Evolutionary conservation across 2,113 vertebrate species (phyloP).

Genomic region (Oryzias curvinotus): DNA sequence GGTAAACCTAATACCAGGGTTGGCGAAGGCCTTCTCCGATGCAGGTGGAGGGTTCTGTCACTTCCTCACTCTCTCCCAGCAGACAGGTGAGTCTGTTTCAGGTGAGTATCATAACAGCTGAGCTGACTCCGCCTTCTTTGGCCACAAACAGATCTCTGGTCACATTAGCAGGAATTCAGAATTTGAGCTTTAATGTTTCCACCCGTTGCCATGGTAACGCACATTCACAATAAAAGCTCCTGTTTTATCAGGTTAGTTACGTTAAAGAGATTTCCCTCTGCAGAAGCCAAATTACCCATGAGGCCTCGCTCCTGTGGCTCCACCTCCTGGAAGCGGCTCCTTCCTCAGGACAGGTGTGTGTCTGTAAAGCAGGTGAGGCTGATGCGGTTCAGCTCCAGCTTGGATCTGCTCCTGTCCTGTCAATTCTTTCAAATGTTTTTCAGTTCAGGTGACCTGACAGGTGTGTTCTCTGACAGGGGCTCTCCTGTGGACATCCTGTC

Average conservation of each 20-base stretch:
- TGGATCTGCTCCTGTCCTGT: background rate
- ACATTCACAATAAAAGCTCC: background rate
- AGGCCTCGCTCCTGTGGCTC: slow-evolving; percentile 74
- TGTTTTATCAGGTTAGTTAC: background rate
- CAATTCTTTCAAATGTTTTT: background rate
- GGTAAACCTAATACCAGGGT: slow-evolving; percentile 86
- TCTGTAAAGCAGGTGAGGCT: no score
- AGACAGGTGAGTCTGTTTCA: slow-evolving; percentile 80
- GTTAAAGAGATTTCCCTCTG: background rate
- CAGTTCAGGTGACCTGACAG: background rate
- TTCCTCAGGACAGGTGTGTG: slow-evolving; percentile 38
- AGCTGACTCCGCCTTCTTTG: no score
- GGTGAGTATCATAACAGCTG: background rate
- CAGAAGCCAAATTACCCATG: slow-evolving; percentile 66
- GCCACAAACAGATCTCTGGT: no score
- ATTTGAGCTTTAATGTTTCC: no score
- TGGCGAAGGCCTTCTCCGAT: slow-evolving; percentile 84
- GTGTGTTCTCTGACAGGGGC: slow-evolving; percentile 2
- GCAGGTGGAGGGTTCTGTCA: slow-evolving; percentile 82
- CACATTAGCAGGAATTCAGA: no score
- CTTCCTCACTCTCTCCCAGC: slow-evolving; percentile 65
- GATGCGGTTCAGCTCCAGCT: background rate
- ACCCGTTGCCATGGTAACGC: background rate
- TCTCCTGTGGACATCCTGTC: slow-evolving; percentile 29
- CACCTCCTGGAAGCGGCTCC: slow-evolving; percentile 20